A percentile compares a stretch with the other conserved stretches of the same genome.
Conservation (phyloP, 2,113 vertebrate species). For the Hypocryptadius cinnamomeus region DNA sequence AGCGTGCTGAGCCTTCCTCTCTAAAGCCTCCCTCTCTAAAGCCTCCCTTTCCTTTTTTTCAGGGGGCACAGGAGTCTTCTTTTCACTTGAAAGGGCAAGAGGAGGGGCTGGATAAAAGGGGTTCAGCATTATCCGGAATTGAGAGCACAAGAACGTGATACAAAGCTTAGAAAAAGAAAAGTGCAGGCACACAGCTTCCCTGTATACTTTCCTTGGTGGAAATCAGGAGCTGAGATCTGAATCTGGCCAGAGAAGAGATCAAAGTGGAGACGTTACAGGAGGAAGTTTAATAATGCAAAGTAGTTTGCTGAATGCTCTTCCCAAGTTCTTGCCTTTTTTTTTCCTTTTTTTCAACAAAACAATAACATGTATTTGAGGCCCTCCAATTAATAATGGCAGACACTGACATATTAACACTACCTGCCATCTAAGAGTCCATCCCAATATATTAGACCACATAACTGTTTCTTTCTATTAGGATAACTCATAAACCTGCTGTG, state of each 20-base stretch:
- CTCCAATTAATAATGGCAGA: neutral
- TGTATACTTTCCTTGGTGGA: neutral
- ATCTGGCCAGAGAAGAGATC: neutral
- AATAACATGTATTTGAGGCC: neutral
- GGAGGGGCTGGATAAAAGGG: conserved; percentile 48
- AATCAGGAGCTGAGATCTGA: conserved; percentile 14
- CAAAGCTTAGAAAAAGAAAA: conserved; percentile 19
- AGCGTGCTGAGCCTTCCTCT: conserved; percentile 52
- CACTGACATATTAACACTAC: neutral
- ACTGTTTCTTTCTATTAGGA: neutral
- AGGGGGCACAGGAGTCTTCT: conserved; percentile 15
- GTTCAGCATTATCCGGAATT: conserved; percentile 39
- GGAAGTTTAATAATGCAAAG: conserved; percentile 13
- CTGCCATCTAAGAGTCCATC: neutral
- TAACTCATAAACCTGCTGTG: neutral
- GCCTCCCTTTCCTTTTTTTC: too few species aligned
- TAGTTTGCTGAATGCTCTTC: neutral
- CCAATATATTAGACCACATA: neutral
- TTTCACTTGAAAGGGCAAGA: conserved; percentile 57
- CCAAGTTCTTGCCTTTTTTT: neutral
- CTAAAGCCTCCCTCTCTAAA: conserved; percentile 56
- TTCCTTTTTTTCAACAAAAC: neutral
- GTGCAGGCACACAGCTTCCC: neutral
- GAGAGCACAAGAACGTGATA: conserved; percentile 2
- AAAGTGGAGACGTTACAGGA: neutral